Base-by-base conservation (phyloP, 2,113 vertebrate genomes). In the Paradoxurus hermaphroditus region DNA sequence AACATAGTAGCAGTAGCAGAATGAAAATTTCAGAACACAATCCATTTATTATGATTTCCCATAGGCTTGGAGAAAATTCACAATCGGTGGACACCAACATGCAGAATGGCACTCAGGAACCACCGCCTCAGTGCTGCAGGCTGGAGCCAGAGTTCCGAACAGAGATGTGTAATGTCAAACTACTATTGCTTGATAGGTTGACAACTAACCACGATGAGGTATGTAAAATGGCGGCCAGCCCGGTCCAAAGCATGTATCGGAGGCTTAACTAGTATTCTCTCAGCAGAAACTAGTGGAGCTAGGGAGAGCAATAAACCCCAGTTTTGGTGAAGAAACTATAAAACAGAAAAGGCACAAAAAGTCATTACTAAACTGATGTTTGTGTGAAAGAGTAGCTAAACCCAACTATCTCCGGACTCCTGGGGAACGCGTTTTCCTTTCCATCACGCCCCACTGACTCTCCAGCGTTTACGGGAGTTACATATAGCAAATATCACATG, bases 101-200 rank as follows among this genome's bases (percentile, higher is more conserved):
- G 34, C 19, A 56, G 41, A 12, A 19, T 44, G n/a, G 41, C 7
- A 34, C 5, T 2, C 1, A 16, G 34, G 12, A 7, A 51, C 39
- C 39, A 5, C 0, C 0, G 2, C 31, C 53, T 75, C 56, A 4
- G 49, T 1, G 7, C 41, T 0, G 25, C 1, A 7, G 62, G 73
- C 44, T 31, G 46, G 6, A 63, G 36, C 21, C 2, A 25, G 44
- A 53, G 29, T 13, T 41, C 18, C 1, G 63, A 68, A 73, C 13
- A 29, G 46, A 46, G 0, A 34, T 18, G 25, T 41, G 9, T 36
- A 15, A 56, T 65, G n/a, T 0, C 34, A 7, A 79, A 65, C 62
- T 21, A 49, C 5, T 0, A 25, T 2, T n/a, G 4, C 29, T 25
- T 21, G 5, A 10, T 6, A 34, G 16, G 51, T 4, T 39, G 23